Base-by-base conservation (phyloP, 2,888 invertebrate species). In the Drosophila mayaguana region DNA sequence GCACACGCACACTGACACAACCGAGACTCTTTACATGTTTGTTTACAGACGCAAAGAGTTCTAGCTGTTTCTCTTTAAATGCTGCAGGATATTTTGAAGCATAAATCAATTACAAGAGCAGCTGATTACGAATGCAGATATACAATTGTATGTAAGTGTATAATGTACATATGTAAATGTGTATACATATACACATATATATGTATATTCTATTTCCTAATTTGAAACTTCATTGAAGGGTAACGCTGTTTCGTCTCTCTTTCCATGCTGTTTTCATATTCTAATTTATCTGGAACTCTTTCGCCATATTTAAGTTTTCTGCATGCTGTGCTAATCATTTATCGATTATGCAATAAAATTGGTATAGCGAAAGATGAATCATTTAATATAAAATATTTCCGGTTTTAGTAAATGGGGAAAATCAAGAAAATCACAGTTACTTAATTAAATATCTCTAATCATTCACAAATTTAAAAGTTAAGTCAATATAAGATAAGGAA, bases 41-140 rank as follows among this genome's bases (percentile, higher is more conserved):
- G 64, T 51, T 48, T 36, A 54, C 22, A 25, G 3, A 25, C n/a
- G 22, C 25, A 48, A 22, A n/a, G 20, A 55, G 64, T 20, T 69
- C 22, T 54, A 45, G 43, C 36, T 50, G 20, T 40, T 62, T 34
- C 51, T 66, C 46, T 40, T 22, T 25, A 20, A 46, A 28, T 42
- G 12, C 46, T 45, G 4, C 48, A 63, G 63, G 59, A 73, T 20
- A 63, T 62, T 53, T 53, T 22, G 16, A 40, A 12, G 38, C 51
- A 14, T 53, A 36, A 53, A 40, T 59, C 32, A 65, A 60, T 36
- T 51, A 22, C 20, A 22, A 73, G 45, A 46, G 42, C 60, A 62
- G 51, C 51, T 66, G 25, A 32, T 55, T 18, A 16, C 20, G 4
- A 18, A 50, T 7, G 20, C 7, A 50, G 7, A n/a, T 28, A 28